Percentiles rank a stretch among this genome's conserved stretches.
phyloP scores from a whole-genome alignment of 2,888 invertebrate species.

The Microplitis deprimator region DNA sequence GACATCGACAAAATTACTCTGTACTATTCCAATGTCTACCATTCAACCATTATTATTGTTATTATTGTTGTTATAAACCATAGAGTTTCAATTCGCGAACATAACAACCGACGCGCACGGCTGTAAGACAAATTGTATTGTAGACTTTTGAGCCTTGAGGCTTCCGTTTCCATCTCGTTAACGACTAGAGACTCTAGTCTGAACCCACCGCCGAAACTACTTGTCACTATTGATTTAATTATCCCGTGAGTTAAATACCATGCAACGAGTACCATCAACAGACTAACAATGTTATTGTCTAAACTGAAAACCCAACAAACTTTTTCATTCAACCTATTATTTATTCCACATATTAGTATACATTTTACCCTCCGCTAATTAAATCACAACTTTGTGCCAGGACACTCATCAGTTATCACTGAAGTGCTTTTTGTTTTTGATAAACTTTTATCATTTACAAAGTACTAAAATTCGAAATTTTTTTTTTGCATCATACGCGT shows the following conservation, averaged over 20 bases:
- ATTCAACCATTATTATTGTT: neutral
- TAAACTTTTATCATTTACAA: neutral
- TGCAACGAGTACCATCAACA: neutral
- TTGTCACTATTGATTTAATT: conserved; percentile 4
- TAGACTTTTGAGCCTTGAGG: neutral
- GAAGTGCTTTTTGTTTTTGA: neutral
- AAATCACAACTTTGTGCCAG: neutral
- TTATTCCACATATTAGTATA: neutral
- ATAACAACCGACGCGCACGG: neutral
- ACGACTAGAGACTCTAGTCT: neutral
- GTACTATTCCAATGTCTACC: neutral
- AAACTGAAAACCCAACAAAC: neutral
- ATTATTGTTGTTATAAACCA: neutral
- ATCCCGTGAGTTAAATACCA: neutral
- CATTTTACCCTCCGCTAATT: neutral
- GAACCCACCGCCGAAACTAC: neutral
- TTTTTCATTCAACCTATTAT: neutral
- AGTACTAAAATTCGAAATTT: neutral
- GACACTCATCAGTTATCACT: neutral
- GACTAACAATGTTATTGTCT: conserved; percentile 5
- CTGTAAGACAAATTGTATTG: neutral
- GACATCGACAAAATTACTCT: conserved; percentile 20
- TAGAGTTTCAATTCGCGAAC: neutral
- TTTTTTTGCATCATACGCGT: too few relatives aligned
- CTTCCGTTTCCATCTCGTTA: conserved; percentile 8